Percentiles rank a stretch among this genome's conserved stretches.
These are phyloP conservation scores for Trissolcus brochymenae DNA, from an alignment of 2,888 invertebrate genomes.

Conservation along the genomic window DNA sequence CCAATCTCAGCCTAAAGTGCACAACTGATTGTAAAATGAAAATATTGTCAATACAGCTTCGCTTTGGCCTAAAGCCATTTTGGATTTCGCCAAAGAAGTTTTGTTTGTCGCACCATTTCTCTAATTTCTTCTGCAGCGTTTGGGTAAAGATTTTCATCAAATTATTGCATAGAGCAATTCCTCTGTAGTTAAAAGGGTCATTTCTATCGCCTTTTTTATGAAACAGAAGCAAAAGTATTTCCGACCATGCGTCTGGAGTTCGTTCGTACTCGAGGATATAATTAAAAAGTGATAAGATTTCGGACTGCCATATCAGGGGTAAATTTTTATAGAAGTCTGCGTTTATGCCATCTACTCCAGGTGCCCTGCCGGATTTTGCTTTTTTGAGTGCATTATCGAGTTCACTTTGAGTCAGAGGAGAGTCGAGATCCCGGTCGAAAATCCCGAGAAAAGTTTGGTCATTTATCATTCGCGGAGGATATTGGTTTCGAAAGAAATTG, in stretches of 20 bases:
- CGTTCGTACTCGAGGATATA: not conserved
- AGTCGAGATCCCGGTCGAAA: not conserved
- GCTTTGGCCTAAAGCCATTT: no score
- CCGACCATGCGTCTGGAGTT: not conserved
- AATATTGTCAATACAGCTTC: no score
- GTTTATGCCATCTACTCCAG: not conserved
- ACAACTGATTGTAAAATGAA: no score
- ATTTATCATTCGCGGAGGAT: not conserved
- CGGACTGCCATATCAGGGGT: not conserved
- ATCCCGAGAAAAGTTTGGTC: not conserved
- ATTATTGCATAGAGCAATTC: not conserved
- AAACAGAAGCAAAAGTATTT: not conserved
- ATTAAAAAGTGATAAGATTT: not conserved
- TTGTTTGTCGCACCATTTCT: no score
- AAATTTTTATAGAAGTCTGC: constrained; percentile 1
- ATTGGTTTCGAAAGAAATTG: not conserved
- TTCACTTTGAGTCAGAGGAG: not conserved
- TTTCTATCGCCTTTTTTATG: not conserved
- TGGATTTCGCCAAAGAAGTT: no score
- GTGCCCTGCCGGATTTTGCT: not conserved
- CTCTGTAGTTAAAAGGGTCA: not conserved
- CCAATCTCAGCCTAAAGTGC: no score
- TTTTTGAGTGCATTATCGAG: not conserved
- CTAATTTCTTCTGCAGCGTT: no score
- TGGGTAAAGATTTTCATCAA: not conserved